These are phyloP conservation scores for Hemaris fuciformis DNA, from an alignment of 2,888 invertebrate species.

Conservation along the genomic window DNA sequence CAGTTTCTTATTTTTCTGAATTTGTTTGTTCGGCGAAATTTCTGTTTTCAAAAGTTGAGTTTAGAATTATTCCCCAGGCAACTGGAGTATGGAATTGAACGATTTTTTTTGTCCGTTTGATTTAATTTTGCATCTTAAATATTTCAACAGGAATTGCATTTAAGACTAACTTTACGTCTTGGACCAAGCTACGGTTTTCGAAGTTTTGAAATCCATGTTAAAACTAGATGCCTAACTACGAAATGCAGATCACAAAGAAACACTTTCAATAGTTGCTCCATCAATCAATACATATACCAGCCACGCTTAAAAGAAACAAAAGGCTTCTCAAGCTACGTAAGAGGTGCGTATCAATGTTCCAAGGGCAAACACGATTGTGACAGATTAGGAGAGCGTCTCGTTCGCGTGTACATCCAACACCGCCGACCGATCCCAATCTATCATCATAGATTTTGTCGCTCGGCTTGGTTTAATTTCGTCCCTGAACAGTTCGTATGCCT, in stretches of 20 bases:
- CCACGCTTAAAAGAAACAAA: background rate
- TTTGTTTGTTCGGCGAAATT: background rate
- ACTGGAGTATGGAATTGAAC: background rate
- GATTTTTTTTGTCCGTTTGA: background rate
- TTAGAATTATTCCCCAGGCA: background rate
- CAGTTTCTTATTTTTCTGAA: background rate
- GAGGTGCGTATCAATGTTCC: background rate
- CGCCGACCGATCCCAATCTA: constrained; percentile 28
- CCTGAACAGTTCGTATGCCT: constrained; percentile 43
- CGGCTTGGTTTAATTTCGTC: constrained; percentile 51
- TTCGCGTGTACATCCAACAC: background rate
- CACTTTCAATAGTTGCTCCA: too few species aligned
- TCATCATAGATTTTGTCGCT: constrained; percentile 43
- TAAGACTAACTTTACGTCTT: background rate
- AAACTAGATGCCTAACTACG: too few species aligned
- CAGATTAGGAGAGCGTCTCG: constrained; percentile 5
- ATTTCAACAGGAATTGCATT: background rate
- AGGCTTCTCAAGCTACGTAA: background rate
- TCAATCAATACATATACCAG: background rate
- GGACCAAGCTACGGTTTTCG: too few species aligned
- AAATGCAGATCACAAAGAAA: too few species aligned
- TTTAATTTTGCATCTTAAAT: background rate
- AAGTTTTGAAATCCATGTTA: too few species aligned
- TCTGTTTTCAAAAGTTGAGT: background rate
- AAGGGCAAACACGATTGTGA: constrained; percentile 6